phyloP scores from a whole-genome alignment of 35 echinoderm and acorn worm genomes.

The Heliocidaris erythrogramma region DNA sequence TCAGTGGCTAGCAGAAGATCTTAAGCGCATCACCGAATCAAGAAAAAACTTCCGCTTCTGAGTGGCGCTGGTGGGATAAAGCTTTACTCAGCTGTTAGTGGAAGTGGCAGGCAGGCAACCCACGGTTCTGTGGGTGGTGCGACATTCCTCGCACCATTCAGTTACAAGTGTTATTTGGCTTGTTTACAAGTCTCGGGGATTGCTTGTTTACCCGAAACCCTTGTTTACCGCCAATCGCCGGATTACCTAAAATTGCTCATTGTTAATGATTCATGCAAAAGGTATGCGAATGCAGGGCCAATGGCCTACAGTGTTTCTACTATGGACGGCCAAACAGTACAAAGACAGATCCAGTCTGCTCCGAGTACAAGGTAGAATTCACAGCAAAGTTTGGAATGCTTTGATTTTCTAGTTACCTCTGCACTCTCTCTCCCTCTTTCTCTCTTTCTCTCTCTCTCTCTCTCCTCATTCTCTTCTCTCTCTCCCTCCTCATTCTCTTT shows the following conservation, averaged over 20 bases:
- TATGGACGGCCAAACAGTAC: background rate
- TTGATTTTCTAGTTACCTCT: background rate
- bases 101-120: background rate
- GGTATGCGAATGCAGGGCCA: background rate
- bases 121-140: background rate
- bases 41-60: background rate
- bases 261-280: background rate
- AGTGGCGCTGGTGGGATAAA: background rate
- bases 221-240: background rate
- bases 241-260: background rate
- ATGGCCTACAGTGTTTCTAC: background rate
- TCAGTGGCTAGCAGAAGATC: background rate
- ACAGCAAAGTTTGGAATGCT: background rate
- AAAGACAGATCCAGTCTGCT: background rate
- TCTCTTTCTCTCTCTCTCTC: background rate
- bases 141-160: background rate
- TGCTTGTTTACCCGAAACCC: background rate
- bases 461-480: background rate
- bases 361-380: background rate
- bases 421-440: background rate
- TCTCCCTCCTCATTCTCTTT: background rate
- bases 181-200: background rate
- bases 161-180: background rate
- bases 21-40: background rate
- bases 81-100: background rate